Percentiles rank a stretch among this genome's conserved stretches.
Evolutionary conservation across 2,888 invertebrate genomes (phyloP).

Genomic region (Chrysomela aeneicollis): DNA sequence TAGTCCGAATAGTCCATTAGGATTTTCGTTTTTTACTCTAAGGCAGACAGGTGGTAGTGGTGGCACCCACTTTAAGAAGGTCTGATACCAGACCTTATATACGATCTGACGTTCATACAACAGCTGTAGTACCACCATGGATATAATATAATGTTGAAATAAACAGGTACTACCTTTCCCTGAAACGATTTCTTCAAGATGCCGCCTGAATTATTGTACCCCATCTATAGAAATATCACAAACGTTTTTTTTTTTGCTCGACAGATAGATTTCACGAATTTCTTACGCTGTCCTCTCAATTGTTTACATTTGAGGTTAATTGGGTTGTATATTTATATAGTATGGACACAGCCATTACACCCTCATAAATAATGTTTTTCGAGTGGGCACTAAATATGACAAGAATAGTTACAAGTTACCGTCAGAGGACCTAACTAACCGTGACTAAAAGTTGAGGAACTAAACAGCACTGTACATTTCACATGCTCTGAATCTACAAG

Average conservation of each 20-base stretch:
- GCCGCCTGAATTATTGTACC: background rate
- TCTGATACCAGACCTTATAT: background rate
- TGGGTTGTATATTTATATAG: constrained; percentile 17
- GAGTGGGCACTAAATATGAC: background rate
- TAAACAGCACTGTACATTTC: too few species aligned
- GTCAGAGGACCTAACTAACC: too few species aligned
- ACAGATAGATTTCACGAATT: constrained; percentile 2
- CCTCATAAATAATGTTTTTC: constrained; percentile 17
- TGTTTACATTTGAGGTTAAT: constrained; percentile 20
- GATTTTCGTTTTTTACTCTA: background rate
- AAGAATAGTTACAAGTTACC: background rate
- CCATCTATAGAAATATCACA: background rate
- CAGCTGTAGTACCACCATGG: constrained; percentile 22
- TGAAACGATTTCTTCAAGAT: background rate
- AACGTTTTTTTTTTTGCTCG: background rate
- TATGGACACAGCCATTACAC: constrained; percentile 1
- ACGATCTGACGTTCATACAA: background rate
- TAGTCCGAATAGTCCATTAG: background rate
- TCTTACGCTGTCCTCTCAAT: background rate
- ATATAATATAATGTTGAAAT: constrained; percentile 13
- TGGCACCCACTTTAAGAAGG: background rate
- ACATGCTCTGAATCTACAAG: too few species aligned
- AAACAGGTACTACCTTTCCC: constrained; percentile 17
- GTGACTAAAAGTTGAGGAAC: too few species aligned
- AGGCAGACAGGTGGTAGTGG: background rate